A percentile compares a stretch with the other conserved stretches of the same genome.
These are phyloP conservation scores for Papilio elwesi DNA, from an alignment of 2,888 invertebrate genomes.

Conservation along the genomic window DNA sequence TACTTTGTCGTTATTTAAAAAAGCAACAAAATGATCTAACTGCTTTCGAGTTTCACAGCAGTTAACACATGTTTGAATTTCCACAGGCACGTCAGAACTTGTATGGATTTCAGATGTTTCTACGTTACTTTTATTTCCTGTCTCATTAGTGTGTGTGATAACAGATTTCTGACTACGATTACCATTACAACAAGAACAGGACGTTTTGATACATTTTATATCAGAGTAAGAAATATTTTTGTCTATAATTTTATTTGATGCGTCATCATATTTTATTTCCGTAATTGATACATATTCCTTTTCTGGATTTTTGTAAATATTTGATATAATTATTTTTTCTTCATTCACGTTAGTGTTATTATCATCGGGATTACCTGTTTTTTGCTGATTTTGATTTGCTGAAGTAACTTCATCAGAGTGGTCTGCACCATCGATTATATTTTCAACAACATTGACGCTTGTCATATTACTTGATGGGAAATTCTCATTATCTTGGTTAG, in stretches of 20 bases:
- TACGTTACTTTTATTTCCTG: constrained; percentile 1
- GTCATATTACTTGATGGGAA: constrained; percentile 18
- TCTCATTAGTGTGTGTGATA: not conserved
- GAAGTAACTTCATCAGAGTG: not conserved
- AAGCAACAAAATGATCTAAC: constrained; percentile 26
- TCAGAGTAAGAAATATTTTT: not conserved
- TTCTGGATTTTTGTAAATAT: constrained; percentile 29
- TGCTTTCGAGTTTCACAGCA: constrained; percentile 22
- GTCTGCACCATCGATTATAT: not conserved
- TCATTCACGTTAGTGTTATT: not conserved
- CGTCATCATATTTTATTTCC: constrained; percentile 8
- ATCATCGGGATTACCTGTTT: not conserved
- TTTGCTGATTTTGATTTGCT: constrained; percentile 9
- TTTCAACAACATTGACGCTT: constrained; percentile 28
- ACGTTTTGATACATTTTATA: constrained; percentile 4
- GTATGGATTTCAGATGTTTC: not conserved
- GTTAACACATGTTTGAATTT: constrained; percentile 17
- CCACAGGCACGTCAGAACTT: not conserved
- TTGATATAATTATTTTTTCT: constrained; percentile 12
- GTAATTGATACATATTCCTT: constrained; percentile 7
- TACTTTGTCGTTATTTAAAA: constrained; percentile 35
- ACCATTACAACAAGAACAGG: not conserved
- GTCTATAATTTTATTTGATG: constrained; percentile 1
- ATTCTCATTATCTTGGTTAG: constrained; percentile 3
- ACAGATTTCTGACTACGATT: constrained; percentile 2